Conservation (phyloP, 2,797 vertebrate species). For the Pteronotus mesoamericanus region DNA sequence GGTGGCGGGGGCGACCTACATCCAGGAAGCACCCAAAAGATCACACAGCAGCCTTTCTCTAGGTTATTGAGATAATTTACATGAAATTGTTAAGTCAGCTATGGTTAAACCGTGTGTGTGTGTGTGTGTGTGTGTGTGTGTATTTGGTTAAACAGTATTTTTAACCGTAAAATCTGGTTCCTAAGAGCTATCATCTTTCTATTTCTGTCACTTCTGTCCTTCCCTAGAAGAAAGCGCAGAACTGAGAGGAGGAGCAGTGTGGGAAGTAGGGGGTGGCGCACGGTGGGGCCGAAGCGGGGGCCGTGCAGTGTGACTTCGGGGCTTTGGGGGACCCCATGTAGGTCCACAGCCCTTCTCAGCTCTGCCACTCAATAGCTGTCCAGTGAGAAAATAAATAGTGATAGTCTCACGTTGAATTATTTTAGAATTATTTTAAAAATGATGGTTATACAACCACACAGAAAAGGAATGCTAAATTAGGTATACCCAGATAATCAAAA, state of each 20-base stretch:
- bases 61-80: background rate
- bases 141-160: background rate
- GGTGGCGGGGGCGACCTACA: background rate
- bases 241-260: background rate
- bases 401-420: background rate
- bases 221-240: background rate
- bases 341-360: background rate
- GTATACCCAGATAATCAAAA: background rate
- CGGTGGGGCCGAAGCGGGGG: background rate
- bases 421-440: background rate
- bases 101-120: background rate
- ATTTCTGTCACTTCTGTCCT: background rate
- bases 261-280: background rate
- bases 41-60: background rate
- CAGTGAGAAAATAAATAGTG: background rate
- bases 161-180: constrained; percentile 19
- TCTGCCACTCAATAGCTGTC: background rate
- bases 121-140: no score
- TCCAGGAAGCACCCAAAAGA: background rate
- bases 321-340: background rate
- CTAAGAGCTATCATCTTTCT: background rate
- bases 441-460: background rate
- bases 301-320: background rate
- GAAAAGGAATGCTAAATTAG: background rate
- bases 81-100: background rate